Evolutionary conservation across 2,888 invertebrate species (phyloP).

Genomic region (Thecocarcelia acutangulata): DNA sequence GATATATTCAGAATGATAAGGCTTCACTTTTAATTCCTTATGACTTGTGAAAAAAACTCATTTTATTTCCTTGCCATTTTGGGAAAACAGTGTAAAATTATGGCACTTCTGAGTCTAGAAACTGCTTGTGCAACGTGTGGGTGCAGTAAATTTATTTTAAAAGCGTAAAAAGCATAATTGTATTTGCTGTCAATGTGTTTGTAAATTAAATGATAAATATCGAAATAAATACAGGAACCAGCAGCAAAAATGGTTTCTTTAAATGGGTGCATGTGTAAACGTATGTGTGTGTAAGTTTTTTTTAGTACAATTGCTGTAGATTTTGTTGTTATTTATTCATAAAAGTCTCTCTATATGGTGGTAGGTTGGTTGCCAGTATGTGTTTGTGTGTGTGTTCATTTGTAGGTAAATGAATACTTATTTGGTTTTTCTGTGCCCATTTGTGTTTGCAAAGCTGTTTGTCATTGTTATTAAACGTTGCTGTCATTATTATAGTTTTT

Average conservation of each 20-base stretch:
- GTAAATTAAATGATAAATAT: constrained; percentile 49
- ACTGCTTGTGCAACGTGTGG: constrained; percentile 35
- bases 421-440: constrained; percentile 55
- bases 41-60: too few relatives aligned
- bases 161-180: constrained; percentile 10
- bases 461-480: constrained; percentile 44
- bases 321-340: constrained; percentile 24
- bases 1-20: too few relatives aligned
- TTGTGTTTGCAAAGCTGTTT: constrained; percentile 49
- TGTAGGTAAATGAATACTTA: constrained; percentile 15
- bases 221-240: constrained; percentile 53
- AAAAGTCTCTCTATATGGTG: constrained; percentile 15
- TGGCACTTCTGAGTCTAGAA: constrained; percentile 20
- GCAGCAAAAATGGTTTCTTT: constrained; percentile 16
- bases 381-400: constrained; percentile 1
- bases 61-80: neutral
- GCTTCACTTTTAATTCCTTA: too few relatives aligned
- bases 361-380: neutral
- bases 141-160: constrained; percentile 47
- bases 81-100: constrained; percentile 15
- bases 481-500: constrained; percentile 9
- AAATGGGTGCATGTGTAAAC: neutral
- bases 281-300: neutral
- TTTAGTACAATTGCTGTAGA: constrained; percentile 21
- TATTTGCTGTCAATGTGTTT: neutral